Evolutionary conservation across 2,888 invertebrate genomes (phyloP).

Genomic region (Girardia tigrina): DNA sequence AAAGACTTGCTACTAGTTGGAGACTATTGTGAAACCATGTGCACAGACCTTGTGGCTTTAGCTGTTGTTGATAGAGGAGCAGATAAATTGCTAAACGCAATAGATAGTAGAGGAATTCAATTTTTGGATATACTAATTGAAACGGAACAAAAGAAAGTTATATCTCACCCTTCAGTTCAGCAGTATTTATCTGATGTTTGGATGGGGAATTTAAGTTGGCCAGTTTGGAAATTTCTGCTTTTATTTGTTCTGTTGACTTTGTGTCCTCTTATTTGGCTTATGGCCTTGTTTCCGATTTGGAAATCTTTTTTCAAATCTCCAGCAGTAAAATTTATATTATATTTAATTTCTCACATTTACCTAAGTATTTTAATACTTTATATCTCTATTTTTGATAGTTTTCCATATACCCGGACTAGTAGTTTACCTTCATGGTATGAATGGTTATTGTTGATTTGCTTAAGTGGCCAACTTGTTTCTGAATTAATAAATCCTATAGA

Average conservation of each 20-base stretch:
- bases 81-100: conserved; percentile 66
- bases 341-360: conserved; percentile 92
- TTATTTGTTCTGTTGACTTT: conserved; percentile 61
- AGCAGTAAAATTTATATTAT: conserved; percentile 98
- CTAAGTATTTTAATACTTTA: conserved; percentile 51
- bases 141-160: conserved; percentile 82
- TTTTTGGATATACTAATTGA: conserved; percentile 91
- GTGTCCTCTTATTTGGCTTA: conserved; percentile 87
- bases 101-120: conserved; percentile 79
- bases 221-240: conserved; percentile 78
- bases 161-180: conserved; percentile 90
- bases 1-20: conserved; percentile 87
- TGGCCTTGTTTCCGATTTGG: conserved; percentile 71
- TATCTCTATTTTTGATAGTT: neutral
- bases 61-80: conserved; percentile 77
- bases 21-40: conserved; percentile 90
- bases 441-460: conserved; percentile 81
- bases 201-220: conserved; percentile 91
- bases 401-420: conserved; percentile 41
- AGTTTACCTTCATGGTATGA: conserved; percentile 80
- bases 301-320: conserved; percentile 64
- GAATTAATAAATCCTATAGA: conserved; percentile 95
- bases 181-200: conserved; percentile 83
- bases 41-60: conserved; percentile 78
- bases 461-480: conserved; percentile 80